These are phyloP conservation scores for Antrozous pallidus DNA, from an alignment of 2,797 vertebrate species.

Conservation along the genomic window DNA sequence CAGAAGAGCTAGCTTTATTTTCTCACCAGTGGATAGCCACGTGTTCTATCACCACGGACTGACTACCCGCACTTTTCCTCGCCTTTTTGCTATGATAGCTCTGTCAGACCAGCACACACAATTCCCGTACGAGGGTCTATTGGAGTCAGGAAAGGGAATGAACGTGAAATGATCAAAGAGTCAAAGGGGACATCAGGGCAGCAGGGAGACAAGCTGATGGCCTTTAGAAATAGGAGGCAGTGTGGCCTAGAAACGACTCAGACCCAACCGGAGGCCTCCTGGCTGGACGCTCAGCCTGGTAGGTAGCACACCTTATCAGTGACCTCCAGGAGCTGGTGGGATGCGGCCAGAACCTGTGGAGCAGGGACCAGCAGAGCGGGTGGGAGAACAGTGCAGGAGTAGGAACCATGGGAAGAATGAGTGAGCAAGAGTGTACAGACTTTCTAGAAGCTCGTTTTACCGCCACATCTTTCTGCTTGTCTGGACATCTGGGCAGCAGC, in stretches of 20 bases:
- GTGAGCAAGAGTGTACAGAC: not conserved
- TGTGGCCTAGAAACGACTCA: not conserved
- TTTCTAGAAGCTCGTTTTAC: not conserved
- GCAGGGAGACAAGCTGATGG: not conserved
- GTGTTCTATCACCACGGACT: not conserved
- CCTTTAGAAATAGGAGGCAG: not conserved
- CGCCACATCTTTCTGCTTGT: not conserved
- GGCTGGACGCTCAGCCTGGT: not conserved
- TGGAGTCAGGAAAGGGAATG: constrained; percentile 3
- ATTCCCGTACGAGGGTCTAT: not conserved
- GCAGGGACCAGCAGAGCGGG: not conserved
- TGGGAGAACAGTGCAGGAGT: not conserved
- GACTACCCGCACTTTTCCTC: not conserved
- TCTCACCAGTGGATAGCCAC: not conserved
- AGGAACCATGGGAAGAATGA: not conserved
- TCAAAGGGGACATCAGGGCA: not conserved
- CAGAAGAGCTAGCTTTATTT: not conserved
- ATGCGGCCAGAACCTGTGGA: not conserved
- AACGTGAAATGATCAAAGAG: not conserved
- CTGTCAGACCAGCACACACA: not conserved
- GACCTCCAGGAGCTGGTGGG: not conserved
- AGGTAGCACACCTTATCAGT: not conserved
- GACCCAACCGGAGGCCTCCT: not conserved
- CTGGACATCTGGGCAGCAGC: not conserved
- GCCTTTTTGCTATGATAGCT: constrained; percentile 14